Conservation (phyloP, 2,797 vertebrate species). For the Jordanella pulchra region DNA sequence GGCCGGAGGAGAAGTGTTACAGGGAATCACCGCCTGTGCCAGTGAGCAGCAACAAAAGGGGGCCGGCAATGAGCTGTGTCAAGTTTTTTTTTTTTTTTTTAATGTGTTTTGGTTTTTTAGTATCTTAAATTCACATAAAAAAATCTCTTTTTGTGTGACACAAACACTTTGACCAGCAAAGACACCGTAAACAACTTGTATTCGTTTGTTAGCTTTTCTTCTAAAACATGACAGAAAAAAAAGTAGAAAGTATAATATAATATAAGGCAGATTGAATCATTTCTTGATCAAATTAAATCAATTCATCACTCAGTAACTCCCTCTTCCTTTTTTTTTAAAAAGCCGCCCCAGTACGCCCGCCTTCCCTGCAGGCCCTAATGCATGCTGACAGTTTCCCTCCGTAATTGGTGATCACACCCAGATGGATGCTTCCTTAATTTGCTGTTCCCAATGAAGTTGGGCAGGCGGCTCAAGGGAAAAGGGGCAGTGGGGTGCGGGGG, state of each 20-base stretch:
- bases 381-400: conserved; percentile 82
- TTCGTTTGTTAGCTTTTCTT: conserved; percentile 23
- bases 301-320: conserved; percentile 43
- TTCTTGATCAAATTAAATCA: conserved; percentile 45
- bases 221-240: conserved; percentile 1
- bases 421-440: conserved; percentile 84
- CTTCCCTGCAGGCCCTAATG: conserved; percentile 80
- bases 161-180: not conserved
- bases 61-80: conserved; percentile 46
- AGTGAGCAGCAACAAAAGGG: conserved; percentile 75
- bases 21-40: conserved; percentile 71
- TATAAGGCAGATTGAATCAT: not conserved
- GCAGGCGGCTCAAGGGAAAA: conserved; percentile 72
- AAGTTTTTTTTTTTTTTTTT: conserved; percentile 53
- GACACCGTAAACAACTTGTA: too few species aligned
- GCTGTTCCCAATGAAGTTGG: conserved; percentile 80
- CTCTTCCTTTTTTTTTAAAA: conserved; percentile 50
- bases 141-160: too few species aligned
- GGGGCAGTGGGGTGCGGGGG: conserved; percentile 43
- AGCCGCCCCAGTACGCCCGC: conserved; percentile 70
- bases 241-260: not conserved
- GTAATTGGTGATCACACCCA: conserved; percentile 86
- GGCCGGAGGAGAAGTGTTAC: conserved; percentile 68
- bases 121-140: not conserved
- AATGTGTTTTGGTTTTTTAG: too few species aligned